These are phyloP conservation scores for Recurvirostra avosetta DNA, from an alignment of 2,113 vertebrate species.

Conservation along the genomic window DNA sequence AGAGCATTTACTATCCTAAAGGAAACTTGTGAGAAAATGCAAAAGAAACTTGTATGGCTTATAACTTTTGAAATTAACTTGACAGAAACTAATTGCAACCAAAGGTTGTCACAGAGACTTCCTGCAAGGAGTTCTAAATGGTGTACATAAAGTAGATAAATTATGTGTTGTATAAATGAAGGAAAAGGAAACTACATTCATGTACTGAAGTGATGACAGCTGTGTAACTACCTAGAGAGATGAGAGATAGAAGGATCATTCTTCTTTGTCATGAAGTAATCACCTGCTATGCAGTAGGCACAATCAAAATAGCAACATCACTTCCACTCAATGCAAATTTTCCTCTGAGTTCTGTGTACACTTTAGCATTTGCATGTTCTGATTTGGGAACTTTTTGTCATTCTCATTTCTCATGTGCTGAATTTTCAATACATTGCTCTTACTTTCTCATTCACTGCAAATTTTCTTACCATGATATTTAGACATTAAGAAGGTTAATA, in stretches of 20 bases:
- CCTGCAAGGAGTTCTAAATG: background rate
- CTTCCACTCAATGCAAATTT: conserved; percentile 26
- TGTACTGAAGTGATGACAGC: conserved; percentile 23
- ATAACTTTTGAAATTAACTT: conserved; percentile 25
- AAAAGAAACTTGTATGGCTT: background rate
- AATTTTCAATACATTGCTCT: background rate
- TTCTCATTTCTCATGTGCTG: background rate
- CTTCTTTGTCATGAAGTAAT: conserved; percentile 39
- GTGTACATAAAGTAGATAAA: conserved; percentile 1
- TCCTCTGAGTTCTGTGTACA: background rate
- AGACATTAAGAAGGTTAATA: background rate
- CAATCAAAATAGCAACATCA: conserved; percentile 2
- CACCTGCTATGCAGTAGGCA: background rate
- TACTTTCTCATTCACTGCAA: background rate
- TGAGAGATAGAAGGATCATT: conserved; percentile 3
- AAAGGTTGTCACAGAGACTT: background rate
- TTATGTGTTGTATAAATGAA: conserved; percentile 13
- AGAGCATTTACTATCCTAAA: background rate
- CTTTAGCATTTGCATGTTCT: background rate
- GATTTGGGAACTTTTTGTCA: background rate
- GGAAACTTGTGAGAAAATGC: background rate
- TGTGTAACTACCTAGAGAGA: conserved; percentile 27
- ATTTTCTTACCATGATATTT: background rate
- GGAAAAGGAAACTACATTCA: background rate
- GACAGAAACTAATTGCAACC: background rate